phyloP scores from a whole-genome alignment of 1,140 invertebrate species.

The Augochlora pura region DNA sequence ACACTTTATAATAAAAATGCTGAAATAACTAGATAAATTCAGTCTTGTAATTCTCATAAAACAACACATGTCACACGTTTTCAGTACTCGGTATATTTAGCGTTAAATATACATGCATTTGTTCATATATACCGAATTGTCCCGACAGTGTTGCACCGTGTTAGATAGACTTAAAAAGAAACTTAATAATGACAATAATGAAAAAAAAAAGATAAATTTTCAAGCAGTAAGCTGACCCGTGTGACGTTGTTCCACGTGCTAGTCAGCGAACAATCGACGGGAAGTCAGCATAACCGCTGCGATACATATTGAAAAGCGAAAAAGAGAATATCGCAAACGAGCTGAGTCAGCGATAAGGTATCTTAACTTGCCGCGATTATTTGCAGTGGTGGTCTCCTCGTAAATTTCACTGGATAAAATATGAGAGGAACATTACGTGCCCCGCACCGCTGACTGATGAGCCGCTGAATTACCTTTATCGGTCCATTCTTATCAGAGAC shows the following conservation, averaged over 20 bases:
- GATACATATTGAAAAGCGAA: not conserved
- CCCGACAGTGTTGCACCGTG: no score
- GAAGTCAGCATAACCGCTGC: not conserved
- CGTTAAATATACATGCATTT: no score
- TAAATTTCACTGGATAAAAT: conserved; percentile 32
- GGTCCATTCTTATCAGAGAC: conserved; percentile 16
- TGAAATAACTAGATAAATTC: no score
- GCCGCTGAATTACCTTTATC: conserved; percentile 6
- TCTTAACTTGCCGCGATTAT: conserved; percentile 43
- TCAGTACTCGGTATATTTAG: no score
- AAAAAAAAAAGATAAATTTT: no score
- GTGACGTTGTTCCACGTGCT: not conserved
- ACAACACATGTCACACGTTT: no score
- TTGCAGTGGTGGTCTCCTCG: conserved; percentile 9
- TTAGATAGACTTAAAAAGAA: no score
- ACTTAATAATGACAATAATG: no score
- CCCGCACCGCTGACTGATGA: not conserved
- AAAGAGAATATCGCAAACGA: not conserved
- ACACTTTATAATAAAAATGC: no score
- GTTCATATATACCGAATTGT: no score
- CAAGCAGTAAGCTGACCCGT: not conserved
- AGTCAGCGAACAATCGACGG: not conserved
- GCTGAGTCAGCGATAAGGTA: conserved; percentile 39
- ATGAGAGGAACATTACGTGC: not conserved
- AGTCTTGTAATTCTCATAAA: no score